phyloP scores from a whole-genome alignment of 1,140 invertebrate genomes.

The Lucilia cuprina region DNA sequence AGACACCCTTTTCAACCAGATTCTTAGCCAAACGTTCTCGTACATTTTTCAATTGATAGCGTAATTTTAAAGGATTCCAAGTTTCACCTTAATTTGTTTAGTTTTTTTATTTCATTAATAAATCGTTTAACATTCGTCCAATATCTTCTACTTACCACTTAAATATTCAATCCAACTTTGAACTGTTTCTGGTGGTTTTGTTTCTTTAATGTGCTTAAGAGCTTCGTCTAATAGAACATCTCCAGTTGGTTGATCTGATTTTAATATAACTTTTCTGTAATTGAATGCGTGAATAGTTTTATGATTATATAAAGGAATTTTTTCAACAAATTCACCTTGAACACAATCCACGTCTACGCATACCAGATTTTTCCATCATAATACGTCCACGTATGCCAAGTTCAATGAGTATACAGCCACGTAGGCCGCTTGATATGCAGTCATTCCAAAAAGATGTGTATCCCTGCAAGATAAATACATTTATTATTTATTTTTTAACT shows the following conservation, averaged over 20 bases:
- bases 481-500: no score
- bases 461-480: constrained; percentile 71
- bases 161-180: constrained; percentile 99
- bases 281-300: not conserved
- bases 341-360: constrained; percentile 90
- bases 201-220: constrained; percentile 97
- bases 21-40: constrained; percentile 98
- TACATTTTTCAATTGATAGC: constrained; percentile 98
- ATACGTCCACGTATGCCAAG: constrained; percentile 92
- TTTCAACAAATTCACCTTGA: constrained; percentile 70
- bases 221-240: constrained; percentile 99
- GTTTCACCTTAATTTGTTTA: constrained; percentile 85
- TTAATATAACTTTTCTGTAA: constrained; percentile 68
- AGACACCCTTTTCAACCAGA: constrained; percentile 99
- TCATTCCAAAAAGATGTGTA: constrained; percentile 99
- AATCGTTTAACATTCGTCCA: not conserved
- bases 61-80: constrained; percentile 98
- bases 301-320: not conserved
- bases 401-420: constrained; percentile 98
- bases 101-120: not conserved
- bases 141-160: constrained; percentile 76
- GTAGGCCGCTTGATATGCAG: constrained; percentile 97
- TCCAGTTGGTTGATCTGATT: constrained; percentile 89
- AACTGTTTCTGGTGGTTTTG: constrained; percentile 94
- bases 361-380: constrained; percentile 95